These are phyloP conservation scores for Branchellion lobata DNA, from an alignment of 2,888 invertebrate genomes.

Conservation along the genomic window DNA sequence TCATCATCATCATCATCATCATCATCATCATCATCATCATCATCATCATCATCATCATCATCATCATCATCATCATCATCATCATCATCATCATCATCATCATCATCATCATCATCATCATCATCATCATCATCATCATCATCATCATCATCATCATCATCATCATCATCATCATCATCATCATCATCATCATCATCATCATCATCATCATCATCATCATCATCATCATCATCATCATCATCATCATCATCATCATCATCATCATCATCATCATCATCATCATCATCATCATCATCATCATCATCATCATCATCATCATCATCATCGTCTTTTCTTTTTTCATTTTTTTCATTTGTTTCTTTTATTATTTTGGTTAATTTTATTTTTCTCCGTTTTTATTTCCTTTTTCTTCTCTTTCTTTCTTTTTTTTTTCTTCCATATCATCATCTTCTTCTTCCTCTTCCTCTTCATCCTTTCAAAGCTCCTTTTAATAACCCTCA, in stretches of 20 bases:
- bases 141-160: constrained; percentile 43
- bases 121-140: constrained; percentile 34
- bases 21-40: constrained; percentile 33
- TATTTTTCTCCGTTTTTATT: no score
- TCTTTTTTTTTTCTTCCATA: no score
- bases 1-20: constrained; percentile 17
- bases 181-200: constrained; percentile 47
- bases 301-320: constrained; percentile 38
- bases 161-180: constrained; percentile 46
- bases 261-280: constrained; percentile 44
- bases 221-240: constrained; percentile 43
- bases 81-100: constrained; percentile 43
- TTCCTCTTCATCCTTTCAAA: no score
- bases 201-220: constrained; percentile 12
- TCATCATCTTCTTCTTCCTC: no score
- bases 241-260: constrained; percentile 45
- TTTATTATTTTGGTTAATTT: no score
- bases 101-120: constrained; percentile 42
- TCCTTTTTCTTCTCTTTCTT: no score
- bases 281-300: constrained; percentile 47
- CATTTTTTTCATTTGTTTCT: no score
- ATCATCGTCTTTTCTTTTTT: no score
- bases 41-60: constrained; percentile 28
- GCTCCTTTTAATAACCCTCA: no score
- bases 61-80: constrained; percentile 45